Evolutionary conservation across 2,797 vertebrate species (phyloP), one percentile per base, ranked within the genome.

Genomic region (Micrastur ruficollis): DNA sequence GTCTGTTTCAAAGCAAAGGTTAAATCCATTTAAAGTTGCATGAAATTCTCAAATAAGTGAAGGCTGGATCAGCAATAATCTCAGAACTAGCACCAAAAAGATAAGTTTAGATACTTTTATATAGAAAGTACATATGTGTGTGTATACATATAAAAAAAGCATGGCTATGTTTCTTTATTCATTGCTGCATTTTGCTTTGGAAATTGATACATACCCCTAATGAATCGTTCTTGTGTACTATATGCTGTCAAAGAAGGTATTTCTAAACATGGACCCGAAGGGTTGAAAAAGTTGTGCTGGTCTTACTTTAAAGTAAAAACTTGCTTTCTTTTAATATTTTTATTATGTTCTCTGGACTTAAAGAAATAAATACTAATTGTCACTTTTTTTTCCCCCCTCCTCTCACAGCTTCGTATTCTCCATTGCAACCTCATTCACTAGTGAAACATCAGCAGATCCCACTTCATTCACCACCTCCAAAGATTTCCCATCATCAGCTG

Each of bases 391-490:
- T 83, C 10, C 22, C n/a, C 7, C 40, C 7, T 40, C n/a, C 34
- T 79, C 75, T 97, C 93, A 26, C 98, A 99, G 99, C 99, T 93
- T 99, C 99, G 44, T 99, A 99, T 98, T 98, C 99, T 97, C 98
- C 99, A 29, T 97, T 99, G 81, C 99, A 99, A 85, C 98, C 99
- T 96, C 99, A 99, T 97, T 98, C 99, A 86, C 98, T 99, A 92
- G 98, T 99, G 80, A 99, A 99, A 96, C 99, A 99, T 97, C 98
- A 99, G 81, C 98, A 98, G 94, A 97, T 98, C 86, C 97, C 98
- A 63, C 97, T 98, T 91, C 98, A 99, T 89, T 97, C 98, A 15
- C 95, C 98, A 21, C 97, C 98, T 95, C 98, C 98, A 95, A 98
- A 98, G 79, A 93, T 98, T 82, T 98, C 99, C 11, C 98, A 99